Base-by-base conservation (phyloP, 2,888 invertebrate genomes). In the Coelopa pilipes region DNA sequence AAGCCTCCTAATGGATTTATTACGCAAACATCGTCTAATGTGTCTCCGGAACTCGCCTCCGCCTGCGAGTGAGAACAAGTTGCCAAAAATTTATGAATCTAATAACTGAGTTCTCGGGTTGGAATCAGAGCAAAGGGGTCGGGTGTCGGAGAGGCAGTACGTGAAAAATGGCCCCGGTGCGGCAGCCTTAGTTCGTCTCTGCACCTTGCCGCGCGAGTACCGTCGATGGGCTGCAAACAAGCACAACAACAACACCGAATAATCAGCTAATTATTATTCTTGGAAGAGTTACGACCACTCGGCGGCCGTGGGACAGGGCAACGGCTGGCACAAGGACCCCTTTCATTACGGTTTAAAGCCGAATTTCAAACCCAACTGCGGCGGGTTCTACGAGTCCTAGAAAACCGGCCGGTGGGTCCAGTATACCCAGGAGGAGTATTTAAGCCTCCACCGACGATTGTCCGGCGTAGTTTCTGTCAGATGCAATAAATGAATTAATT, bases 401-500 rank as follows among this genome's bases (percentile, higher is more conserved):
- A 34, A 7, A 2, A 34, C 34, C n/a, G n/a, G n/a, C n/a, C n/a
- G n/a, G n/a, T n/a, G n/a, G n/a, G n/a, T n/a, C n/a, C n/a, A n/a
- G n/a, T n/a, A n/a, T n/a, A n/a, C n/a, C n/a, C n/a, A n/a, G n/a
- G n/a, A n/a, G n/a, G n/a, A n/a, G n/a, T n/a, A n/a, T n/a, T n/a
- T n/a, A n/a, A n/a, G n/a, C n/a, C n/a, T 4, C 34, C 34, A 7
- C 34, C 34, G 34, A 7, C 34, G 34, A 34, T 76, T 76, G 73
- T 75, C 72, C 73, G 75, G 75, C 76, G 74, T 76, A 77, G 76
- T 75, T 77, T 72, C 77, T 79, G 79, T 79, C 79, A 80, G 79
- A 79, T 79, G 77, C 79, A 79, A 78, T 78, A 78, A 80, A 78
- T 78, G 78, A 80, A 79, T 78, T 78, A 78, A 80, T 80, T 79